Base-by-base conservation (phyloP, 2,888 invertebrate genomes). In the Trichopoda pennipes region DNA sequence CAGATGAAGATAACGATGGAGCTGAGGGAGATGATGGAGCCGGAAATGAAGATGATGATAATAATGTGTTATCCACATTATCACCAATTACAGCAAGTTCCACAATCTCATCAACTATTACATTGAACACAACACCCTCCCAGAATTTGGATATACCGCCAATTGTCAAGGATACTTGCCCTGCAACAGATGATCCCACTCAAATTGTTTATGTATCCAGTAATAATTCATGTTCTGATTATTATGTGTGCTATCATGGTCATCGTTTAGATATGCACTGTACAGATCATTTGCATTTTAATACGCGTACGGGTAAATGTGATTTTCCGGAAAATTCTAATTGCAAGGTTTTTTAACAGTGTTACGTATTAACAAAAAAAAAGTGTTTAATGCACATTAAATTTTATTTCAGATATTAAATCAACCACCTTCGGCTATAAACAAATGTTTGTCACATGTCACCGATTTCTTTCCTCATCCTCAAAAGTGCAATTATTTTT, bases 401-500 rank as follows among this genome's bases (percentile, higher is more conserved):
- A 35, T 61, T 61, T 47, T 10, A 44, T 56, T 70, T 74, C 12
- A 82, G 82, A 61, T 79, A 19, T 17, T 47, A 16, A 72, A 64
- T 44, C 76, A 73, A 42, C 47, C 66, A 12, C 76, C 75, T 14
- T 74, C 66, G 1, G 72, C 83, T 17, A 77, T 84, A 0, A 86
- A 88, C 72, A 88, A 87, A 64, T 89, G 89, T 72, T 68, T 88
- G 74, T 87, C 88, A 7, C 84, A 87, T 72, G 85, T 89, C 82
- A 88, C 87, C 19, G 88, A 88, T 66, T 89, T 90, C 81, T 89
- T 88, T 80, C 89, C 90, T 1, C 91, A 91, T 86, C 88, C 90
- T 42, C 86, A 85, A 6, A 88, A 90, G 19, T 91, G 91, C 83
- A 89, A 89, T 75, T 91, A 89, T 60, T 91, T 90, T 82, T 90